Evolutionary conservation across 1,140 invertebrate species (phyloP), one percentile per base, ranked within the genome.

Genomic region (Tetramorium alpestre): DNA sequence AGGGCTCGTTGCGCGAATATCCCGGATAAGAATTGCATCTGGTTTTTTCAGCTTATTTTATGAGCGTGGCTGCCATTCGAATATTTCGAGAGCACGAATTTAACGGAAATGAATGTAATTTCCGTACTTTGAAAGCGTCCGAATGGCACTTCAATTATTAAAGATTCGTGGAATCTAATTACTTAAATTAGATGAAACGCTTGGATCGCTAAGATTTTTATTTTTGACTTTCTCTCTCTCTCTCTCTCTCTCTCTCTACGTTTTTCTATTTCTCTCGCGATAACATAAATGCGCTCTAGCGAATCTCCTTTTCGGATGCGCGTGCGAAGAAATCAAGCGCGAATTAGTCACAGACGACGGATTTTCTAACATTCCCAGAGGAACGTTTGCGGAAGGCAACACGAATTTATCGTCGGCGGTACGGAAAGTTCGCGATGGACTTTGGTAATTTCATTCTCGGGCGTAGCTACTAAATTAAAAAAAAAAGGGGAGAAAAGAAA

Each of bases 401-500:
- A 67, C 60, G 25, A 73, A 82, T 82, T 82, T 72, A 73, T 82
- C 67, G 41, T 2, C 2, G 25, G 18, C 60, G 13, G 22, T 84
- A 22, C 28, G 58, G 49, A 84, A 90, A 89, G 70, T 87, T 89
- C 65, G 22, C 11, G 58, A 65, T 70, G 76, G 65, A 85, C 86
- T 86, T 82, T 49, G 56, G 86, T 88, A 90, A 90, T 90, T 90
- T 90, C 76, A 86, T 90, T 90, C 76, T 56, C 54, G 41, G 49
- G 56, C 64, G 76, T 73, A 75, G 38, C 75, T 65, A 81, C 72
- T 88, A 90, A 90, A 90, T 90, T 60, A 33, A 56, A 73, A 72
- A 76, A 73, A 82, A 16, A 56, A 54, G 58, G 49, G 65, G 58
- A 49, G 65, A 60, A 76, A 56, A 4, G 49, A 38, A 56, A n/a